Evolutionary conservation across 1,140 invertebrate genomes (phyloP), one percentile per base, ranked within the genome.

Genomic region (Macrocentrus cingulum): DNA sequence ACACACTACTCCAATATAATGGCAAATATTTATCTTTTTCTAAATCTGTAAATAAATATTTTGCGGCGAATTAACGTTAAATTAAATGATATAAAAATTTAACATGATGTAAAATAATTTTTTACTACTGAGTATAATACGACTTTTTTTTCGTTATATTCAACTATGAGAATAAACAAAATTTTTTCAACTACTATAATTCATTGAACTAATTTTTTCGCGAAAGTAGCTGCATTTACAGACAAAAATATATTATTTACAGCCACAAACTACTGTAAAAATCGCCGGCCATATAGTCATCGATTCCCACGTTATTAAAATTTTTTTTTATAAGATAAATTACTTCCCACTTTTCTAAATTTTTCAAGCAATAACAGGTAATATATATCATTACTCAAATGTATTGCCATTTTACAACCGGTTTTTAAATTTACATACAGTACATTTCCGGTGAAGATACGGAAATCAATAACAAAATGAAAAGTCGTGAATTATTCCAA

Each of bases 1-100:
- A 70, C 70, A 70, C 66, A 80, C 75, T 78, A 79, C 76, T 75
- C 70, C 65, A 57, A 72, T 73, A 63, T 54, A 64, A 61, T 54
- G 56, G 55, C 59, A 57, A 67, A 49, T 63, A 36, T 57, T 51
- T 46, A 46, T 23, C 4, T 29, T n/a, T 23, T 46, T 60, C 49
- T 59, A 39, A 39, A 23, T 52, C 72, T 71, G 67, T 65, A n/a
- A 5, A 48, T 48, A 74, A 75, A 75, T 65, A 66, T 72, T 67
- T 72, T 68, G 68, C 71, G n/a, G n/a, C n/a, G n/a, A n/a, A 59
- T 67, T 73, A 75, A 77, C 76, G n/a, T 44, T 44, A 25, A 39
- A 34, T 34, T 34, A 1, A 34, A 1, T 34, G n/a, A 34, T 34
- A 34, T 1, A n/a, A 39, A 39, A 39, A 39, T 29, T 29, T 29